These are phyloP conservation scores for Aspidapion aeneum DNA, from an alignment of 2,888 invertebrate genomes.

Conservation along the genomic window DNA sequence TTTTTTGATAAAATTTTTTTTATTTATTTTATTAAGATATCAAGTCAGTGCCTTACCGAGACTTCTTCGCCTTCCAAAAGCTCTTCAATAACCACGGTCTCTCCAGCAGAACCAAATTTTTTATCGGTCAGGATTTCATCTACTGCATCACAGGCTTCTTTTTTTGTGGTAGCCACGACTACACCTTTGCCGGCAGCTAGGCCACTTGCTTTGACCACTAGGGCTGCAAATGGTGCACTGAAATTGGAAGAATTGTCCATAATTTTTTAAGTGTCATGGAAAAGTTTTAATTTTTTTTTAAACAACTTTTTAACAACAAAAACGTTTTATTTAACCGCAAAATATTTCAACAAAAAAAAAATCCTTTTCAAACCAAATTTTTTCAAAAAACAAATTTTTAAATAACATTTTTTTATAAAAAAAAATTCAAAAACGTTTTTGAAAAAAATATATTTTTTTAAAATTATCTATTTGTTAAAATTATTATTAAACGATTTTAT, in stretches of 20 bases:
- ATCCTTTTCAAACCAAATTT: too few species aligned
- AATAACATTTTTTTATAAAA: too few species aligned
- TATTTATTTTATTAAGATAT: not conserved
- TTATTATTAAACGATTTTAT: too few species aligned
- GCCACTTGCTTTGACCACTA: slow-evolving; percentile 95
- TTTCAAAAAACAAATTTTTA: too few species aligned
- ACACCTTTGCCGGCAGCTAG: slow-evolving; percentile 98
- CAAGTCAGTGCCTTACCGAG: slow-evolving; percentile 57
- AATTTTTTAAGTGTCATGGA: not conserved
- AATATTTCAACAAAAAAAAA: too few species aligned
- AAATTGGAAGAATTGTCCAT: too few species aligned
- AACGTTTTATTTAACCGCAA: too few species aligned
- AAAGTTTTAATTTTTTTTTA: not conserved
- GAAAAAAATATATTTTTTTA: too few species aligned
- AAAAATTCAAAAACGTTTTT: too few species aligned
- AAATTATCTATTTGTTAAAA: too few species aligned
- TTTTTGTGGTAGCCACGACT: slow-evolving; percentile 71
- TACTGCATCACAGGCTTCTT: slow-evolving; percentile 83
- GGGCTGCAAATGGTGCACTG: slow-evolving; percentile 73
- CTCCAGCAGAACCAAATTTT: slow-evolving; percentile 81
- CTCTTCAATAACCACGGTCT: slow-evolving; percentile 87
- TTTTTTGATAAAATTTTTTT: too few species aligned
- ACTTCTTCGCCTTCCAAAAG: slow-evolving; percentile 89
- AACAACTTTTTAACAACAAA: too few species aligned
- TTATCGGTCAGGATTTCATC: slow-evolving; percentile 75